Evolutionary conservation across 2,113 vertebrate genomes (phyloP).

Genomic region (Gadus chalcogrammus): DNA sequence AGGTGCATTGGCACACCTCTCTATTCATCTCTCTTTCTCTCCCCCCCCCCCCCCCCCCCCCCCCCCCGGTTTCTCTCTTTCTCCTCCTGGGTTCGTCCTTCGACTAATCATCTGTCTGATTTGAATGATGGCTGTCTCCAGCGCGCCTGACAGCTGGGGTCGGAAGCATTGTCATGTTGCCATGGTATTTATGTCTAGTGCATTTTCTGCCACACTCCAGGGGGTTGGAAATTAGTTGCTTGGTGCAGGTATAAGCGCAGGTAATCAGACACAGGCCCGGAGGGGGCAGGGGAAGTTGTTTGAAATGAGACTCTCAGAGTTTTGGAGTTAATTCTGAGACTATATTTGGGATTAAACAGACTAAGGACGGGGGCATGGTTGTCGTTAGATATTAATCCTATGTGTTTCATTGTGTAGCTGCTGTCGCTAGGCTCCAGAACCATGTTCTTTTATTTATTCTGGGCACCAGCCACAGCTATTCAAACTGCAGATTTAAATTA

Average conservation of each 20-base stretch:
- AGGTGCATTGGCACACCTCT: no score
- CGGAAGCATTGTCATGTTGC: constrained; percentile 33
- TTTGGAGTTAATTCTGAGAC: no score
- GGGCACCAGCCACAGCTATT: no score
- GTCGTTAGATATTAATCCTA: no score
- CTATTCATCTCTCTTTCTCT: constrained; percentile 8
- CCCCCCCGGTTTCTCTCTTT: constrained; percentile 38
- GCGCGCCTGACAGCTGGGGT: constrained; percentile 50
- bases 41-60: constrained; percentile 22
- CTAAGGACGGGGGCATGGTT: no score
- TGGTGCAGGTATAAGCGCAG: constrained; percentile 9
- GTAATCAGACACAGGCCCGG: no score
- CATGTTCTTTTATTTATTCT: background rate
- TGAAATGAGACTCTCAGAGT: no score
- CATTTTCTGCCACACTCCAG: constrained; percentile 35
- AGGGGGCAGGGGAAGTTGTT: no score
- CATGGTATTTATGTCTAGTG: constrained; percentile 34
- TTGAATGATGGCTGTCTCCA: constrained; percentile 54
- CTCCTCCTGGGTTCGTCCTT: constrained; percentile 28
- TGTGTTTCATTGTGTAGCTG: background rate
- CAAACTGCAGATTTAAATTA: no score
- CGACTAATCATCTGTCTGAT: constrained; percentile 54
- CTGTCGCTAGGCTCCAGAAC: constrained; percentile 5
- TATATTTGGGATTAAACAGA: no score
- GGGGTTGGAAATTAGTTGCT: constrained; percentile 21